A percentile compares a stretch with the other conserved stretches of the same genome.
Evolutionary conservation across 1,140 invertebrate genomes (phyloP).

Genomic region (Caenorhabditis elegans): WBcel235 BX284606.5:8635001-8635500

Average conservation of each 20-base stretch:
- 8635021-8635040: too few species aligned
- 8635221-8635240: slow-evolving; percentile 24
- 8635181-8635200: background rate
- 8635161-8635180: slow-evolving; percentile 18
- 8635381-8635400: background rate
- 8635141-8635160: background rate
- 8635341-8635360: background rate
- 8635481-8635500: too few species aligned
- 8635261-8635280: background rate
- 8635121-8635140: background rate
- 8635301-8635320: background rate
- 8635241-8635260: background rate
- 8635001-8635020: too few species aligned
- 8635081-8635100: too few species aligned
- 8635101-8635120: too few species aligned
- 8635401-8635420: background rate
- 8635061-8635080: too few species aligned
- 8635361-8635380: background rate
- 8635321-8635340: background rate
- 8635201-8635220: background rate
- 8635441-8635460: background rate
- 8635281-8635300: slow-evolving; percentile 26
- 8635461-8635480: too few species aligned
- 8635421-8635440: background rate
- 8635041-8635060: too few species aligned